Evolutionary conservation across 2,113 vertebrate genomes (phyloP).

Genomic region (Tragelaphus buxtoni): DNA sequence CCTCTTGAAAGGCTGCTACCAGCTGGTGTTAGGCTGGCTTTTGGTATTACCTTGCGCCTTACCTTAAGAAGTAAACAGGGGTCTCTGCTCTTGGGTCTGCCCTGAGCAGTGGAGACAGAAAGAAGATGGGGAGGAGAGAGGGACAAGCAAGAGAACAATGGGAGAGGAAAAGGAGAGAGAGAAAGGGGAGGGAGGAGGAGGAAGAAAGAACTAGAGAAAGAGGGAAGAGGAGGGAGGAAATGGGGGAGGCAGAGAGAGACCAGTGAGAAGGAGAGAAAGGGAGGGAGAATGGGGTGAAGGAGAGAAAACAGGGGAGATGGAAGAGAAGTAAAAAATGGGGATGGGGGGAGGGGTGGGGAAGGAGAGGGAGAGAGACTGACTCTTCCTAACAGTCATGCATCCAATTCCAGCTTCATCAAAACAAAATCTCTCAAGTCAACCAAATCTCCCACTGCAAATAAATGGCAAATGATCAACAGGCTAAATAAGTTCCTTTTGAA

Average conservation of each 20-base stretch:
- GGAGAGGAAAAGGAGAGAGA: too few species aligned
- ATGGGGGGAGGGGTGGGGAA: background rate
- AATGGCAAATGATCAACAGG: constrained; percentile 52
- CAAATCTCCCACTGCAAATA: constrained; percentile 47
- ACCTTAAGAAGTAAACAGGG: background rate
- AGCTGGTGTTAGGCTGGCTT: background rate
- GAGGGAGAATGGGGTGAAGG: too few species aligned
- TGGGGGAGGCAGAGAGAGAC: accelerated
- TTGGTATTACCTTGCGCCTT: background rate
- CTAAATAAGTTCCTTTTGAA: constrained; percentile 49
- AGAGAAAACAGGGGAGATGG: background rate
- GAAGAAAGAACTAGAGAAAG: accelerated
- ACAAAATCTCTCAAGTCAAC: constrained; percentile 46
- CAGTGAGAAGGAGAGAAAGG: accelerated
- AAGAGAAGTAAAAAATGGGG: background rate
- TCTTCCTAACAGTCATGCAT: background rate
- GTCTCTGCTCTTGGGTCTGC: too few species aligned
- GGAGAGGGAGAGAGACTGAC: background rate
- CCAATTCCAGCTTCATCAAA: constrained; percentile 27
- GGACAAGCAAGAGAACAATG: background rate
- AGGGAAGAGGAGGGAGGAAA: background rate
- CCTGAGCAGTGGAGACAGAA: background rate
- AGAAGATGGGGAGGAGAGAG: background rate
- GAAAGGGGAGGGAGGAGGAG: background rate
- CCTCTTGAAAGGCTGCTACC: background rate